phyloP scores from a whole-genome alignment of 1,140 invertebrate genomes.

The Harpegnathos saltator region DNA sequence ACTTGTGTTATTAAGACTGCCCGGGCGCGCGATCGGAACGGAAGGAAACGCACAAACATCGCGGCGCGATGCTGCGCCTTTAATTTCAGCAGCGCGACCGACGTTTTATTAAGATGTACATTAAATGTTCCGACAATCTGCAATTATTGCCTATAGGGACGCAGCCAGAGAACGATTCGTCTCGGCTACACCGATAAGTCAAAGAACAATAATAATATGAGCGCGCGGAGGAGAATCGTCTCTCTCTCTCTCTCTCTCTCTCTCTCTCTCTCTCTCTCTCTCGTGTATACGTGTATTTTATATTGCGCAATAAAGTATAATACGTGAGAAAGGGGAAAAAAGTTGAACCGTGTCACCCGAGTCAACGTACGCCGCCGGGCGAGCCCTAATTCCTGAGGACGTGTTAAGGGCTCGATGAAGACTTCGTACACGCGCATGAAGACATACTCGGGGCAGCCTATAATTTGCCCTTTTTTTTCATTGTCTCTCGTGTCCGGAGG shows the following conservation, averaged over 20 bases:
- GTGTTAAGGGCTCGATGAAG: slow-evolving; percentile 38
- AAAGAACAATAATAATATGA: background rate
- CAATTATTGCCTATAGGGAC: background rate
- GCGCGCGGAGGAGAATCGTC: background rate
- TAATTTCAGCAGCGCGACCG: background rate
- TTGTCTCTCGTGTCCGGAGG: slow-evolving; percentile 40
- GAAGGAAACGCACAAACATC: slow-evolving; percentile 21
- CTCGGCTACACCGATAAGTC: too few species aligned
- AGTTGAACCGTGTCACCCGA: slow-evolving; percentile 9
- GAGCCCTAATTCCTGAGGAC: slow-evolving; percentile 42
- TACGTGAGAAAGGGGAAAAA: background rate
- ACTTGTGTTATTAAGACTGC: slow-evolving; percentile 36
- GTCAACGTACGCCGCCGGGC: slow-evolving; percentile 17
- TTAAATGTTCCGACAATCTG: background rate
- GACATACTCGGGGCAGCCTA: slow-evolving; percentile 22
- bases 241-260: too few species aligned
- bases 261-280: too few species aligned
- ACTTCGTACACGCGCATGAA: slow-evolving; percentile 30
- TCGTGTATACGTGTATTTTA: too few species aligned
- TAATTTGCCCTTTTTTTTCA: slow-evolving; percentile 49
- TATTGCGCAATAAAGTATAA: background rate
- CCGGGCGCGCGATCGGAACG: background rate
- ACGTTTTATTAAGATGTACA: background rate
- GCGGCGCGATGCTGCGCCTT: background rate
- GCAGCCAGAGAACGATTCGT: background rate